A percentile compares a stretch with the other conserved stretches of the same genome.
These are phyloP conservation scores for Drosophila percnosoma DNA, from an alignment of 2,888 invertebrate species.

Conservation along the genomic window DNA sequence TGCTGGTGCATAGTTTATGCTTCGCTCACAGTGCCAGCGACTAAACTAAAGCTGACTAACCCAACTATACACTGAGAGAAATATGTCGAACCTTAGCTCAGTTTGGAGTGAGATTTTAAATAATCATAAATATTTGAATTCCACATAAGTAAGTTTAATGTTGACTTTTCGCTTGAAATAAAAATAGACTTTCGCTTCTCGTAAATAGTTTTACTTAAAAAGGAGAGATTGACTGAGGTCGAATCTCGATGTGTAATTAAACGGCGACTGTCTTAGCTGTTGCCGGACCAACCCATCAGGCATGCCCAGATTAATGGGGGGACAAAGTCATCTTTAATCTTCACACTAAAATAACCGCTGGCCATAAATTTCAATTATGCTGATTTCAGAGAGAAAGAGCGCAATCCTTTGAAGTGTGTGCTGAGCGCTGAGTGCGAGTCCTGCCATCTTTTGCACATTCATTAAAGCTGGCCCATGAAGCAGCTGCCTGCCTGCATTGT, in stretches of 20 bases:
- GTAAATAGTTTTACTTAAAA: background rate
- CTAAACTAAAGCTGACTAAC: conserved; percentile 7
- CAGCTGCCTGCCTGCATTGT: conserved; percentile 19
- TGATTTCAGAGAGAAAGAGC: conserved; percentile 12
- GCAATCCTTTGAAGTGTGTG: conserved; percentile 22
- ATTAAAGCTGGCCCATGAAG: conserved; percentile 29
- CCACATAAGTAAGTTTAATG: background rate
- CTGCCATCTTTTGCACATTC: background rate
- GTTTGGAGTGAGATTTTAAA: background rate
- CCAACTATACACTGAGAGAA: background rate
- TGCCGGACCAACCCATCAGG: conserved; percentile 1
- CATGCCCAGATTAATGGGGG: conserved; percentile 19
- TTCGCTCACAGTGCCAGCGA: conserved; percentile 35
- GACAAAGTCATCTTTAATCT: background rate
- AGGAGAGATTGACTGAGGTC: conserved; percentile 14
- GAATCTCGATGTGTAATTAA: conserved; percentile 56
- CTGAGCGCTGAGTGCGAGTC: background rate
- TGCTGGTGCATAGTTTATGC: conserved; percentile 17
- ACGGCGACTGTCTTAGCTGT: conserved; percentile 18
- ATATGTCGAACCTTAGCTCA: background rate
- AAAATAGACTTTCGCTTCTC: background rate
- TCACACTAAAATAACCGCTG: background rate
- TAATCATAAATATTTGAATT: background rate
- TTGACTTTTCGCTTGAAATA: background rate
- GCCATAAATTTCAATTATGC: conserved; percentile 35